phyloP scores from a whole-genome alignment of 1,140 invertebrate genomes.

The Berghia stephanieae region DNA sequence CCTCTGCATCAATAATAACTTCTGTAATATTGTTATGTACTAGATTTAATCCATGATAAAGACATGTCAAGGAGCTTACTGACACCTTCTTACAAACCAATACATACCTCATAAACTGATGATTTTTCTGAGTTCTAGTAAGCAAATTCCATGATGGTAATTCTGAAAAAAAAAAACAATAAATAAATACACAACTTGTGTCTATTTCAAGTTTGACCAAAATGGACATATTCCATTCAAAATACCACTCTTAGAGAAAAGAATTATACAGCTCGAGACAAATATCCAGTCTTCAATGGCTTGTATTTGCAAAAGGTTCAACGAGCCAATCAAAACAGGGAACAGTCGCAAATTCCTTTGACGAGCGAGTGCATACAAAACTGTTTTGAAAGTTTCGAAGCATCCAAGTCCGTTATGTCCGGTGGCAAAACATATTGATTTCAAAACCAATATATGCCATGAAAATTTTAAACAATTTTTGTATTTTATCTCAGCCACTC shows the following conservation, averaged over 20 bases:
- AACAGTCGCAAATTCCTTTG: too few relatives aligned
- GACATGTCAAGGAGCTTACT: too few relatives aligned
- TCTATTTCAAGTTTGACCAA: background rate
- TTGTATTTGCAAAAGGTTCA: too few relatives aligned
- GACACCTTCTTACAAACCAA: background rate
- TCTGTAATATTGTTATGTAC: too few relatives aligned
- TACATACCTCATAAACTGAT: constrained; percentile 56
- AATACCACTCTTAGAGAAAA: background rate
- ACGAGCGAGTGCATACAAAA: too few relatives aligned
- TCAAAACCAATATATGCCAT: too few relatives aligned
- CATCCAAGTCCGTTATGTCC: background rate
- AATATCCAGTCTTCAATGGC: background rate
- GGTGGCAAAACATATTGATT: too few relatives aligned
- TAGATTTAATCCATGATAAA: too few relatives aligned
- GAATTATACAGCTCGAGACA: background rate
- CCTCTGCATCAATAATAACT: too few relatives aligned
- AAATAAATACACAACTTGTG: background rate
- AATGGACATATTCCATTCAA: background rate
- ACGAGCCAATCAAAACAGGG: too few relatives aligned
- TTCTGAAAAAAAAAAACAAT: constrained; percentile 42
- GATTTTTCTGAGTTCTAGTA: constrained; percentile 53
- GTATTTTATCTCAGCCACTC: too few relatives aligned
- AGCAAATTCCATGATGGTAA: constrained; percentile 60
- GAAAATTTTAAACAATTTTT: too few relatives aligned
- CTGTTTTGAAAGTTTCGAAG: background rate